Evolutionary conservation across 2,797 vertebrate species (phyloP).

Genomic region (Aulostomus chinensis): DNA sequence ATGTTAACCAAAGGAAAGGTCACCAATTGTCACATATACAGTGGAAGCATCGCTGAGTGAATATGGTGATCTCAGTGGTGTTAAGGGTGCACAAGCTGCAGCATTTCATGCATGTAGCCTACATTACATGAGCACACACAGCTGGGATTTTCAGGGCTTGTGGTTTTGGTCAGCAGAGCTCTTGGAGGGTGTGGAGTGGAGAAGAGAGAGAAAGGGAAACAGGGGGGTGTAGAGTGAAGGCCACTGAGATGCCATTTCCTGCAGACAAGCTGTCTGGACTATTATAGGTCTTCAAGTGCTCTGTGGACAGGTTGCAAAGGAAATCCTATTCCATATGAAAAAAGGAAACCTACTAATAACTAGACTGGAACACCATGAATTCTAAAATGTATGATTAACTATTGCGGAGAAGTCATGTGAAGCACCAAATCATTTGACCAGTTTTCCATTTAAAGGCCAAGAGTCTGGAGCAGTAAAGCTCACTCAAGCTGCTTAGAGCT

Average conservation of each 20-base stretch:
- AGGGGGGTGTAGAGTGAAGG: constrained; percentile 52
- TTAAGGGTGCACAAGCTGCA: constrained; percentile 19
- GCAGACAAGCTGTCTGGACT: constrained; percentile 53
- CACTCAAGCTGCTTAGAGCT: no score
- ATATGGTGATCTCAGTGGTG: constrained; percentile 15
- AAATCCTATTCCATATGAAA: constrained; percentile 34
- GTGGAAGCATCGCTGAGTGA: constrained; percentile 4
- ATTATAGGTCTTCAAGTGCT: constrained; percentile 44
- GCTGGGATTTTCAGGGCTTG: constrained; percentile 36
- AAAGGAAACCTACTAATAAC: no score
- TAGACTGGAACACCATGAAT: no score
- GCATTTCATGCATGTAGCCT: constrained; percentile 20
- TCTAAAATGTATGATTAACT: no score
- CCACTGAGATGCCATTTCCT: constrained; percentile 68
- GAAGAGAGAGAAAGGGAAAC: constrained; percentile 5
- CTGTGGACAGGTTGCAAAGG: constrained; percentile 28
- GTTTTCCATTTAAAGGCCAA: no score
- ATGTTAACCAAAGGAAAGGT: constrained; percentile 5
- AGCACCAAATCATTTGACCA: no score
- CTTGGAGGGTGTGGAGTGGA: constrained; percentile 30
- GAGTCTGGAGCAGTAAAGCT: no score
- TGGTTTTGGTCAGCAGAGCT: constrained; percentile 53
- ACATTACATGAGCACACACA: constrained; percentile 11
- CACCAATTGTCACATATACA: constrained; percentile 5
- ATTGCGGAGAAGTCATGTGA: no score